Percentiles rank a stretch among this genome's conserved stretches.
phyloP scores from a whole-genome alignment of 2,888 invertebrate genomes.

The Ctenicera cuprea region DNA sequence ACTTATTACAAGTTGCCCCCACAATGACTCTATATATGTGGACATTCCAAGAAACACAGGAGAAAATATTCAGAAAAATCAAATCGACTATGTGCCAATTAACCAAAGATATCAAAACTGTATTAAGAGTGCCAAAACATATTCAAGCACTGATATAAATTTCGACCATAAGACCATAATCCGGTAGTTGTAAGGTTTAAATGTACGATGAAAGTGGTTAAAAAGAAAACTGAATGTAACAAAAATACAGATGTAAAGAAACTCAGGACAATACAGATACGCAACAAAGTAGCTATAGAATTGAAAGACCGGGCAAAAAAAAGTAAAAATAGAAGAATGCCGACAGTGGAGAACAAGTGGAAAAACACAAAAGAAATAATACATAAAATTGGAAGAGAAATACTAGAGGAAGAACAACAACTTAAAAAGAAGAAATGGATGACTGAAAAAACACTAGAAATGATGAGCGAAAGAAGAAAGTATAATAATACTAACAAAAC shows the following conservation, averaged over 20 bases:
- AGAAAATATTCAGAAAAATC: slow-evolving; percentile 1
- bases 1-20: background rate
- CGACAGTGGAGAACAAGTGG: slow-evolving; percentile 4
- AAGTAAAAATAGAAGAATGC: slow-evolving; percentile 6
- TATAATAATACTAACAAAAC: slow-evolving; percentile 2
- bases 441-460: background rate
- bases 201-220: background rate
- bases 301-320: slow-evolving; percentile 10
- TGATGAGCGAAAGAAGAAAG: slow-evolving; percentile 18
- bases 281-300: background rate
- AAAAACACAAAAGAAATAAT: slow-evolving; percentile 20
- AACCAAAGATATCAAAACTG: background rate
- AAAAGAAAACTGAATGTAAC: background rate
- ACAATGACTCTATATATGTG: slow-evolving; percentile 2
- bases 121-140: background rate
- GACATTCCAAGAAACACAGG: background rate
- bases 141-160: background rate
- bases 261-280: background rate
- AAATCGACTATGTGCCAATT: slow-evolving; percentile 6
- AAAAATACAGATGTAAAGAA: background rate
- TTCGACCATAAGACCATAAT: slow-evolving; percentile 12
- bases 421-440: background rate
- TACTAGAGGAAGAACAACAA: background rate
- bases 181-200: slow-evolving; percentile 4
- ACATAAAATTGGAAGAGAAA: background rate